Conservation (phyloP, 37 sponge, comb jelly and placozoan genomes). For the Crambe crambe region DNA sequence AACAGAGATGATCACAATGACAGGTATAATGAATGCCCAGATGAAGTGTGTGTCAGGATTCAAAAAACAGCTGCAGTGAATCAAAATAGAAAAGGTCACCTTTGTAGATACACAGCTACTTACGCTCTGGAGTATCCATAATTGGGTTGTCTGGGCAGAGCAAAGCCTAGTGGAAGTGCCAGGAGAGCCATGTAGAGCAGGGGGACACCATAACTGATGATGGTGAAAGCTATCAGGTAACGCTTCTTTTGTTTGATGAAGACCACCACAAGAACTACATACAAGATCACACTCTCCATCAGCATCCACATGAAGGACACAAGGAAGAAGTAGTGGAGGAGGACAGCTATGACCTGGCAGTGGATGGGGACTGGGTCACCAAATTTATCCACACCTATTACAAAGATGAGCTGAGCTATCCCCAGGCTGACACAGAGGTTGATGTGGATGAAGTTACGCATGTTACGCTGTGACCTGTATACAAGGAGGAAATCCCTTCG, state of each 20-base stretch:
- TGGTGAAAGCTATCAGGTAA: constrained; percentile 28
- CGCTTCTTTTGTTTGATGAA: constrained; percentile 25
- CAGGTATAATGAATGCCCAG: constrained; percentile 60
- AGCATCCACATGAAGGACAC: constrained; percentile 82
- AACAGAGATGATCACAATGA: constrained; percentile 44
- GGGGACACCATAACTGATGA: constrained; percentile 32
- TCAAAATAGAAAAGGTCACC: background rate
- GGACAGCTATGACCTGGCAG: constrained; percentile 46
- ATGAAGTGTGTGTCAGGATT: constrained; percentile 37
- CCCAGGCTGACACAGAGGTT: constrained; percentile 51
- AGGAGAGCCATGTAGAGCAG: constrained; percentile 26
- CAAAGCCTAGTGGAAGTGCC: constrained; percentile 27
- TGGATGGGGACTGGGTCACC: background rate
- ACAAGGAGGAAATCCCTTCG: background rate
- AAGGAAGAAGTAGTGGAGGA: constrained; percentile 59
- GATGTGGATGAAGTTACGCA: constrained; percentile 58
- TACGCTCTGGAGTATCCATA: constrained; percentile 11
- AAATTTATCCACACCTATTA: constrained; percentile 38
- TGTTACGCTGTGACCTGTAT: constrained; percentile 49
- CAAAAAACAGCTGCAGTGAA: constrained; percentile 50
- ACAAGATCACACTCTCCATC: constrained; percentile 77
- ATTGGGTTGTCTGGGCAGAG: background rate
- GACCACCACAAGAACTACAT: constrained; percentile 59
- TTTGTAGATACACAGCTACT: background rate
- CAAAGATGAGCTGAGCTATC: constrained; percentile 49